A percentile compares a stretch with the other conserved stretches of the same genome.
phyloP scores from a whole-genome alignment of 2,888 invertebrate genomes.

The Gisinianus flammeolus region DNA sequence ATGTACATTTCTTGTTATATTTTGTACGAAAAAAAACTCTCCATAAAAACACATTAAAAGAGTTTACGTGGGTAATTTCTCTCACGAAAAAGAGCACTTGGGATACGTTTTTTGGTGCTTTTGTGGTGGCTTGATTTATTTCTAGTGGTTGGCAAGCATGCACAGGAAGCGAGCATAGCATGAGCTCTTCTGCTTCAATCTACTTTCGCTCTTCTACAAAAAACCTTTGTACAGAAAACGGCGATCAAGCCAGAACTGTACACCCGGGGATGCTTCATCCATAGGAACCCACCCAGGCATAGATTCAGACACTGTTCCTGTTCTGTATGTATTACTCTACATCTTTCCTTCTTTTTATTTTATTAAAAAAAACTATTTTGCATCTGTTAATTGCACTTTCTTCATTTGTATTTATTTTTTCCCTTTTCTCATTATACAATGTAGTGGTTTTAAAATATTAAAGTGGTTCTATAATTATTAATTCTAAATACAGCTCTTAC shows the following conservation, averaged over 20 bases:
- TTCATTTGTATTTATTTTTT: too few species aligned
- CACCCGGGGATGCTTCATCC: conserved; percentile 34
- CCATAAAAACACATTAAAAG: too few species aligned
- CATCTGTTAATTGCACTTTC: conserved; percentile 1
- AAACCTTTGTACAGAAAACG: conserved; percentile 49
- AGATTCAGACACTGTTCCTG: conserved; percentile 43
- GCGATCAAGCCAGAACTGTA: conserved; percentile 41
- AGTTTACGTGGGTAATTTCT: too few species aligned
- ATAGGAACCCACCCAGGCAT: conserved; percentile 34
- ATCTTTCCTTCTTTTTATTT: neutral
- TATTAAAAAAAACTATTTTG: conserved; percentile 1
- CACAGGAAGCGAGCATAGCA: conserved; percentile 38
- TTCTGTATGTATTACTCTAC: conserved; percentile 44
- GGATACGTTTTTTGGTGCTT: conserved; percentile 15
- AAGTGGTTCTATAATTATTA: too few species aligned
- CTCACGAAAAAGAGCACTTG: neutral
- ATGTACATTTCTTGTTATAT: too few species aligned
- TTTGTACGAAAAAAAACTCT: too few species aligned
- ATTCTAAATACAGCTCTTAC: too few species aligned
- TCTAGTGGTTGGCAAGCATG: conserved; percentile 49
- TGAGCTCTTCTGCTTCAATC: conserved; percentile 48
- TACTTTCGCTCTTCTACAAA: conserved; percentile 47
- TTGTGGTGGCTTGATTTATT: conserved; percentile 39
- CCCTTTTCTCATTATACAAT: too few species aligned
- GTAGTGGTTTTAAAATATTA: too few species aligned